Evolutionary conservation across 1,140 invertebrate genomes (phyloP).

Genomic region (Metopolophium dirhodum): DNA sequence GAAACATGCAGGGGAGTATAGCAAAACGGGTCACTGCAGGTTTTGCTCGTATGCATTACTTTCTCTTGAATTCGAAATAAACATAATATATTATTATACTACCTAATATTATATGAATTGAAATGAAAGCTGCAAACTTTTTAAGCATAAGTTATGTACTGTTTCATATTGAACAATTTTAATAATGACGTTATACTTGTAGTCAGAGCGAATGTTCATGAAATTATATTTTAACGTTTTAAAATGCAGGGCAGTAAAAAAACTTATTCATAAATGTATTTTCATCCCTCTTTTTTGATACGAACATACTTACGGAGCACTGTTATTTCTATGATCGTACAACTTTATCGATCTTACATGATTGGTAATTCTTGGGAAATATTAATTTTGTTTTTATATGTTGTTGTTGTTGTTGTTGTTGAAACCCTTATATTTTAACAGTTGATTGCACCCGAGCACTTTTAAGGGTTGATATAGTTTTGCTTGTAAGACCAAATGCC

Average conservation of each 20-base stretch:
- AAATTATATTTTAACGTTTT: background rate
- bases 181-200: background rate
- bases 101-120: background rate
- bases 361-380: background rate
- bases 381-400: background rate
- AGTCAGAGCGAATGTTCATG: background rate
- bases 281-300: no score
- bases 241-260: no score
- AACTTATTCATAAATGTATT: no score
- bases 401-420: background rate
- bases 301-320: no score
- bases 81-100: background rate
- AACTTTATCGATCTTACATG: background rate
- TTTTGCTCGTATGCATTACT: background rate
- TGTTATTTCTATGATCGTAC: no score
- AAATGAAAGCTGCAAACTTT: background rate
- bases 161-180: background rate
- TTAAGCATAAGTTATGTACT: background rate
- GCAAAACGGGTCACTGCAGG: background rate
- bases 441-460: background rate
- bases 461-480: background rate
- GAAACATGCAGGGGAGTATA: background rate
- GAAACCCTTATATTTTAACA: background rate
- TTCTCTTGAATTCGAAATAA: background rate
- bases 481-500: background rate